phyloP scores from a whole-genome alignment of 2,888 invertebrate genomes.

The Drosophila pegasa region DNA sequence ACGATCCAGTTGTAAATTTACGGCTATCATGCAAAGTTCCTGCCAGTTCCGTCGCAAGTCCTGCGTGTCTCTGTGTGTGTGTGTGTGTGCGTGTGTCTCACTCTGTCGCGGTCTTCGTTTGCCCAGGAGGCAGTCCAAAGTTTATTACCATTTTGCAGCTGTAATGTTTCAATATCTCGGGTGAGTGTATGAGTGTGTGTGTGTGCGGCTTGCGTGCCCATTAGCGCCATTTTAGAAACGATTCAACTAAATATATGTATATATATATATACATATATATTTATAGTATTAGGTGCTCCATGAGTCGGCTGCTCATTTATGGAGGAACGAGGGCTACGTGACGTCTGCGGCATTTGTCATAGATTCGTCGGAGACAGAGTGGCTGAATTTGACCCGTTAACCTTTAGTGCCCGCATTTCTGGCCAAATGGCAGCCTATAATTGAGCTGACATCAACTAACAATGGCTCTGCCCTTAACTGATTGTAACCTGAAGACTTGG shows the following conservation, averaged over 20 bases:
- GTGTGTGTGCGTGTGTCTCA: conserved; percentile 34
- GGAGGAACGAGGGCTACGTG: conserved; percentile 50
- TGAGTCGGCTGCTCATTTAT: conserved; percentile 43
- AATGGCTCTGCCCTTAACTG: conserved; percentile 21
- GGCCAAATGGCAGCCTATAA: conserved; percentile 44
- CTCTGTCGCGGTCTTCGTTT: conserved; percentile 31
- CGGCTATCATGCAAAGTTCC: conserved; percentile 74
- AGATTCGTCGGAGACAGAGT: conserved; percentile 19
- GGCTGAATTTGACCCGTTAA: conserved; percentile 21
- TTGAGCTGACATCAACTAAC: conserved; percentile 48
- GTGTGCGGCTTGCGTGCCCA: conserved; percentile 56
- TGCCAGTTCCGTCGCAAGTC: conserved; percentile 30
- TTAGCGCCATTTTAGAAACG: conserved; percentile 78
- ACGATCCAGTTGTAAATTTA: conserved; percentile 70
- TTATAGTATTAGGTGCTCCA: conserved; percentile 47
- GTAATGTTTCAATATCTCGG: conserved; percentile 78
- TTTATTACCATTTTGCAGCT: conserved; percentile 80
- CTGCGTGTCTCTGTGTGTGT: not conserved
- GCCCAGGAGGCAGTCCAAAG: conserved; percentile 61
- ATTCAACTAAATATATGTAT: conserved; percentile 53
- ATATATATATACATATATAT: conserved; percentile 45
- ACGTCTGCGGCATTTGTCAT: conserved; percentile 54
- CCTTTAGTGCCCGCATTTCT: conserved; percentile 38
- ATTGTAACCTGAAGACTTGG: conserved; percentile 32
- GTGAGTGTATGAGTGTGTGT: conserved; percentile 22